Evolutionary conservation across 2,888 invertebrate species (phyloP), one percentile per base, ranked within the genome.

Genomic region (Willowsia nigromaculata): DNA sequence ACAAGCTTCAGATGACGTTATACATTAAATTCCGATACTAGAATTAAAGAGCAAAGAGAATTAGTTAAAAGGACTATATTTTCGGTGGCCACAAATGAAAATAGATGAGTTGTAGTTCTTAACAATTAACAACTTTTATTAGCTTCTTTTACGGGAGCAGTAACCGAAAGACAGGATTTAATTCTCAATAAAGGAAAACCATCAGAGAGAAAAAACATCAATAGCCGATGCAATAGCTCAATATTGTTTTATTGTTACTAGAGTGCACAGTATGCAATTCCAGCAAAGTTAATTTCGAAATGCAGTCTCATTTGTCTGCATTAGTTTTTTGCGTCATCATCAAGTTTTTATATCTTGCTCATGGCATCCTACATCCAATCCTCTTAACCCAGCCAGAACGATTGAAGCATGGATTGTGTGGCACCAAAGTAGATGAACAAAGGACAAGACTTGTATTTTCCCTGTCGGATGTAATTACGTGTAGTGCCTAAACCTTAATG

Each of bases 401-500:
- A 68, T 84, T 84, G 50, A 47, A 65, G 65, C 62, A 33, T 6
- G 37, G 13, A 40, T n/a, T 27, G 53, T 22, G 9, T 37, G 5
- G 37, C 9, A 78, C 53, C n/a, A 78, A n/a, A 11, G n/a, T n/a
- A 53, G 53, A 59, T 13, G 5, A 56, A 37, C 15, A 81, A 81
- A 18, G 59, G 22, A 40, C 22, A 40, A 81, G 37, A 40, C 6
- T 6, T n/a, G 40, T 81, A 50, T 59, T 59, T 40, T 27, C 37
- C 7, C 25, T 76, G 85, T 85, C 85, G 47, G 59, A 62, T 85
- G 53, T 62, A 71, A 85, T 85, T 85, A 85, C 37, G 30, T 0
- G 18, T 33, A 33, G 47, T 27, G 80, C 22, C 13, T 13, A 37
- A 37, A 15, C 37, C 18, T 9, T 56, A 11, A 30, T 65, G 56